Evolutionary conservation across 2,113 vertebrate genomes (phyloP).

Genomic region (Pycnonotus jocosus): DNA sequence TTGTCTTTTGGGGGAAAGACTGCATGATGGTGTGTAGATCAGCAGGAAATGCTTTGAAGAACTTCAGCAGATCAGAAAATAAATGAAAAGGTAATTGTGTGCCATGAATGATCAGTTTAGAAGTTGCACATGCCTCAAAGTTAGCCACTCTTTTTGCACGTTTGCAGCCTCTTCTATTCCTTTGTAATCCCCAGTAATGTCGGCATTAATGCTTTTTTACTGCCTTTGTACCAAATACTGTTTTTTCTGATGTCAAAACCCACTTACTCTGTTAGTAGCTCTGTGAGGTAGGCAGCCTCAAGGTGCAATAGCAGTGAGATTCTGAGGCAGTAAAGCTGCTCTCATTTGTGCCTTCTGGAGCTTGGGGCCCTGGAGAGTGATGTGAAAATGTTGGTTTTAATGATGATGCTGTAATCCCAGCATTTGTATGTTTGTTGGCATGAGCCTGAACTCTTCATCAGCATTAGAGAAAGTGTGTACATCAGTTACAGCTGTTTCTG

Average conservation of each 20-base stretch:
- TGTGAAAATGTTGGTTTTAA: not conserved
- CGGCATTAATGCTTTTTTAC: not conserved
- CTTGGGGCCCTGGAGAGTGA: not conserved
- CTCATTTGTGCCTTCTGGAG: not conserved
- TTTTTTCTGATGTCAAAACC: not conserved
- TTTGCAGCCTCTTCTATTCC: not conserved
- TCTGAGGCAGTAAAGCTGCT: not conserved
- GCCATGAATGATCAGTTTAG: not conserved
- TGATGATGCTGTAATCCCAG: not conserved
- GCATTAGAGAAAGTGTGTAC: not conserved
- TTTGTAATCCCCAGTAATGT: not conserved
- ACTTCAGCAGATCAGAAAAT: not conserved
- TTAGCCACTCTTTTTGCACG: not conserved
- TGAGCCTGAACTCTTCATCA: not conserved
- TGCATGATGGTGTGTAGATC: not conserved
- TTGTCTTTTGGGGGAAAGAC: not conserved
- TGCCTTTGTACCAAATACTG: not conserved
- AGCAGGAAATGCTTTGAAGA: not conserved
- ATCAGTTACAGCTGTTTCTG: not conserved
- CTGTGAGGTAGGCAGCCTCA: not conserved
- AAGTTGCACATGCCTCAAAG: not conserved
- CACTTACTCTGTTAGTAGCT: not conserved
- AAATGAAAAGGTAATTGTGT: not conserved
- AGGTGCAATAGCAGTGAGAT: not conserved
- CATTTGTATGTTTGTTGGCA: not conserved